Evolutionary conservation across 2,888 invertebrate genomes (phyloP), one percentile per base, ranked within the genome.

Genomic region (Pterostichus niger): DNA sequence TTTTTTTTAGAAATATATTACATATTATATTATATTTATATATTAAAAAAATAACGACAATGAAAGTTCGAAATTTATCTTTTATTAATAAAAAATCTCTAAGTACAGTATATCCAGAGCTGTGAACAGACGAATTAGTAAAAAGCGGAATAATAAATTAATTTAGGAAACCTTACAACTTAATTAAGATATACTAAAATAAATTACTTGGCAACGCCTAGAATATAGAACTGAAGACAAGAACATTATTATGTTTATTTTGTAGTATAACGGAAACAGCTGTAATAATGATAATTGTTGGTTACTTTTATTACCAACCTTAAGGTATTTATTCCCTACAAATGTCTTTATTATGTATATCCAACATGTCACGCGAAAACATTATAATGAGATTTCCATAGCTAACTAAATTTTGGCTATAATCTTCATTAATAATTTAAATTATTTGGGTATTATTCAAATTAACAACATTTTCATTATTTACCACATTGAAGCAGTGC

Each of bases 381-480:
- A 35, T n/a, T 10, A 35, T 64, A 5, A 33, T 13, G 1, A 64
- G 33, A 64, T 64, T 64, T 64, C 40, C 64, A 35, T 64, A 35
- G n/a, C n/a, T 1, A 64, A 64, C 64, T 13, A 35, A 64, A 64
- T 64, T 64, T 5, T 11, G 35, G 10, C 64, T 1, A 31, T 9
- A 64, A 64, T 64, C 64, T 64, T 64, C 64, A 64, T 64, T 64
- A 33, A 64, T 64, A 64, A 64, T 64, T 64, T 64, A 64, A 64
- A 64, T 64, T 64, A 64, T 33, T 64, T 64, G 64, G 64, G n/a
- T 35, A 35, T 40, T 64, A 64, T 64, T 64, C 64, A 64, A 64
- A 64, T 64, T 64, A 64, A 13, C 35, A n/a, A 33, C 35, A 33
- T n/a, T 40, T 64, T 33, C 33, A 64, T 24, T 31, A 59, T 31